Base-by-base conservation (phyloP, 2,888 invertebrate genomes). In the Ganaspis brasiliensis region DNA sequence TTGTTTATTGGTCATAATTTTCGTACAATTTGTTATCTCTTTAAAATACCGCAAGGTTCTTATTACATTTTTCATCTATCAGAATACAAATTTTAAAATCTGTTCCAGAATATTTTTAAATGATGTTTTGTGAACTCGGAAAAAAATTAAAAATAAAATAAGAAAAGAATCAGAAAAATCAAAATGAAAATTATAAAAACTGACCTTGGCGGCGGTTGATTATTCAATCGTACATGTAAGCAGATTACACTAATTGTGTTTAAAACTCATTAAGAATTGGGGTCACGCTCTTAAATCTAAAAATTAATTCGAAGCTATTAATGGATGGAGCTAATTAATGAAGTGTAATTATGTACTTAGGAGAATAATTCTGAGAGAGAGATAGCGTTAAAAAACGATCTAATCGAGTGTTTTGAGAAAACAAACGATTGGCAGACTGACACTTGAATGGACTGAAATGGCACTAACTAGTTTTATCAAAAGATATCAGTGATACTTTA, bases 381-480 rank as follows among this genome's bases (percentile, higher is more conserved):
- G 49, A 49, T 49, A 16, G 49, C 49, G 14, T 14, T 45, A n/a
- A 49, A 67, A 14, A 40, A 16, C 61, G 24, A 45, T 67, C 49
- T 16, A 49, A 49, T 67, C 24, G 24, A 40, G 40, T 67, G 21
- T 63, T 63, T 63, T 24, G 14, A 24, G 63, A 40, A 40, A 21
- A 67, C 37, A 67, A 24, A 67, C 40, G 45, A 67, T 21, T 0
- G 9, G 3, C n/a, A 21, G 40, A n/a, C 14, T 21, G 67, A 45
- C 67, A 67, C 45, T 45, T 67, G 45, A 67, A 67, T 67, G 24
- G 45, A 45, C 67, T 67, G 67, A 67, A 67, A 67, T 40, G 67
- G 21, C 24, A 67, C 24, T 40, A 40, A 67, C 40, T 2, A 67
- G 19, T 57, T 67, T 40, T 67, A 45, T 67, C 40, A 5, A 40